Conservation (phyloP, 2,888 invertebrate genomes). For the Lissocephala sabroskyi region DNA sequence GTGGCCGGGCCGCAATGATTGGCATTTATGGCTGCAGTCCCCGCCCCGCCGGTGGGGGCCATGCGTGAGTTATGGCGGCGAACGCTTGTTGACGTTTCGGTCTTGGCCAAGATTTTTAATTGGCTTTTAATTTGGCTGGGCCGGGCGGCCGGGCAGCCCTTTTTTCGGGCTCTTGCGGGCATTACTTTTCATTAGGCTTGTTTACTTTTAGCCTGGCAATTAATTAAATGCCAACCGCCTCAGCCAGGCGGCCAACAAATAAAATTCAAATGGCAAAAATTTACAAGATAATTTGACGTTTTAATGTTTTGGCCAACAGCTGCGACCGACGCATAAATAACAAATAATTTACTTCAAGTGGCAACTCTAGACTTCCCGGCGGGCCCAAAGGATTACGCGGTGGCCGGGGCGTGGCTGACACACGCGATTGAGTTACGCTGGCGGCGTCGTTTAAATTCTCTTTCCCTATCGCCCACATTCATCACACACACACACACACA, state of each 20-base stretch:
- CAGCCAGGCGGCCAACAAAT: neutral
- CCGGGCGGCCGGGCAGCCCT: constrained; percentile 1
- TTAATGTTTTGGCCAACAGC: constrained; percentile 22
- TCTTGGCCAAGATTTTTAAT: constrained; percentile 13
- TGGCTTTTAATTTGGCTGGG: constrained; percentile 29
- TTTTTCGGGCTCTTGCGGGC: neutral
- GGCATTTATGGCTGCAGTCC: constrained; percentile 29
- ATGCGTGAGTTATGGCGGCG: constrained; percentile 13
- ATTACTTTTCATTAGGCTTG: constrained; percentile 21
- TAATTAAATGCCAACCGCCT: constrained; percentile 21
- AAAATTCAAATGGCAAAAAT: constrained; percentile 23
- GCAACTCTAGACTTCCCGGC: neutral
- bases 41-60: neutral
- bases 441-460: constrained; percentile 12
- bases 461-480: constrained; percentile 12
- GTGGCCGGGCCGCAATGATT: constrained; percentile 26
- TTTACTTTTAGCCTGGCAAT: constrained; percentile 10
- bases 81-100: neutral
- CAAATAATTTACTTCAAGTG: constrained; percentile 10
- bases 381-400: neutral
- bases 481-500: neutral
- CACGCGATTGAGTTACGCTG: constrained; percentile 21
- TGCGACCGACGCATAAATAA: constrained; percentile 5
- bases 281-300: constrained; percentile 34
- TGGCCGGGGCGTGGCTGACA: neutral